Evolutionary conservation across 1,140 invertebrate species (phyloP).

Genomic region (Rhagoletis zephyria): DNA sequence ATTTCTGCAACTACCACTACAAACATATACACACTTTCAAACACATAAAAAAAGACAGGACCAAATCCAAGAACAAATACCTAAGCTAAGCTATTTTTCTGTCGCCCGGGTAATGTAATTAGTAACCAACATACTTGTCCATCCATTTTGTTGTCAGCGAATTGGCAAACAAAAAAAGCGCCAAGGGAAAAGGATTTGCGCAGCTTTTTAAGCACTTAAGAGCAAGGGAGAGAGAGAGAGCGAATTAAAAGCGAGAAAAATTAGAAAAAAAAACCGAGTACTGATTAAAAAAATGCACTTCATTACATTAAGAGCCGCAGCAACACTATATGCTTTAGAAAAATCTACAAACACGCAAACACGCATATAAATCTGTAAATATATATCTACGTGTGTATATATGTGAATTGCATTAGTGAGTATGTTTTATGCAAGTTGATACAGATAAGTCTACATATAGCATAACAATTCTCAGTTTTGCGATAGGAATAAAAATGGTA

Average conservation of each 20-base stretch:
- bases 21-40: not conserved
- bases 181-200: not conserved
- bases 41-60: not conserved
- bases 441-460: no score
- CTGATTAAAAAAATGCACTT: not conserved
- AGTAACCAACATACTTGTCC: not conserved
- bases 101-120: conserved; percentile 31
- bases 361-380: not conserved
- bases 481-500: no score
- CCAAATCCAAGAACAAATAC: not conserved
- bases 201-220: conserved; percentile 28
- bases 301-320: not conserved
- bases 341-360: not conserved
- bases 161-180: not conserved
- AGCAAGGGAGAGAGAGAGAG: no score
- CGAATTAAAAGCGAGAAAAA: not conserved
- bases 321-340: not conserved
- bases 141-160: conserved; percentile 15
- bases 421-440: no score
- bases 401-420: no score
- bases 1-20: no score
- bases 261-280: not conserved
- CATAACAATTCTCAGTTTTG: no score
- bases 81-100: not conserved
- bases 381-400: not conserved